Conservation (phyloP, 2,113 vertebrate genomes). For the Stegostoma tigrinum region DNA sequence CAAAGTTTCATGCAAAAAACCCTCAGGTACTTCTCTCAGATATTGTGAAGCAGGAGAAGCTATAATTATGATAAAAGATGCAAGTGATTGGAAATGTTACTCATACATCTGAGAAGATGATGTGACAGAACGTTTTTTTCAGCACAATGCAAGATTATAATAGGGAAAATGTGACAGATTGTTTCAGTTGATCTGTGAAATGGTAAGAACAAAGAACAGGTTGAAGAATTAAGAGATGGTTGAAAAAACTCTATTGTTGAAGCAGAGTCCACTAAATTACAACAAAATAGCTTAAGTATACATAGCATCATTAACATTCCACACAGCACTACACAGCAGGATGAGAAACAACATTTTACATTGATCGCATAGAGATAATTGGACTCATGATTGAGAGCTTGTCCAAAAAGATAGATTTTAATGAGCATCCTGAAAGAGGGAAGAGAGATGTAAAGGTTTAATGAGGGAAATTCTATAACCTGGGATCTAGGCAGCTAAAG, state of each 20-base stretch:
- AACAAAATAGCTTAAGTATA: neutral
- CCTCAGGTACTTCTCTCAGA: neutral
- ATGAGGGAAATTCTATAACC: neutral
- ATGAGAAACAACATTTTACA: neutral
- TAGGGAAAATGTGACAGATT: neutral
- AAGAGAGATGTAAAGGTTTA: neutral
- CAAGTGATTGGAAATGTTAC: neutral
- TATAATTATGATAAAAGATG: neutral
- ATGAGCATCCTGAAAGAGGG: neutral
- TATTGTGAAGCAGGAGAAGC: neutral
- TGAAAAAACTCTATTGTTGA: neutral
- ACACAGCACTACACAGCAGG: neutral
- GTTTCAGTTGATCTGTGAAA: neutral
- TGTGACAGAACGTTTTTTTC: neutral
- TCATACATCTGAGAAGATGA: neutral
- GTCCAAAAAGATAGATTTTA: neutral
- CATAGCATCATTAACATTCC: neutral
- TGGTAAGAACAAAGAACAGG: neutral
- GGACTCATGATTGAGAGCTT: neutral
- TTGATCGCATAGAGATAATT: neutral
- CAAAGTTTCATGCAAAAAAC: neutral
- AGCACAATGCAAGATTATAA: neutral
- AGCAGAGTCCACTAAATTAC: neutral
- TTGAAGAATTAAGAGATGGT: neutral
- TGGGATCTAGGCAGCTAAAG: neutral